Evolutionary conservation across 2,888 invertebrate species (phyloP), one percentile per base, ranked within the genome.

Genomic region (Calameuta idolon): DNA sequence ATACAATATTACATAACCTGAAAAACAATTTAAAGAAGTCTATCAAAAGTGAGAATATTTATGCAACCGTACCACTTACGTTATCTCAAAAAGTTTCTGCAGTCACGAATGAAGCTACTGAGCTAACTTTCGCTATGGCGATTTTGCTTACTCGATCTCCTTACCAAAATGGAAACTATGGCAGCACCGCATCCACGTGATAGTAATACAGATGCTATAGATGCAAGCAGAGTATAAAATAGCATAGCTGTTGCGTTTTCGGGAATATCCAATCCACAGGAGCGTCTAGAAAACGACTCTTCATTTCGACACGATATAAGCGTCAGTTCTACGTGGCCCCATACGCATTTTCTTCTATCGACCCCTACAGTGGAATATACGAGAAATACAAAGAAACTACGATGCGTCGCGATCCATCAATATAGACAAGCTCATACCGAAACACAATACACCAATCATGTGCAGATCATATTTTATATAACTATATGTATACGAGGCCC

Each of bases 381-480:
- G 79, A 73, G 79, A 77, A 69, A 73, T 69, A 69, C 79, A 83
- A 82, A 84, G 81, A 82, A 77, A 80, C 80, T 69, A 76, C 74
- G 75, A 77, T 83, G 40, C 81, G 80, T 79, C 76, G 82, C 81
- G 81, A 85, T 84, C 83, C 83, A 83, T 82, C 76, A 79, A 77
- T 77, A 80, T 75, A 77, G 77, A 79, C 79, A 82, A 81, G 75
- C 76, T 78, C 74, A 79, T 77, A 73, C 37, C 69, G 80, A 80
- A 83, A 80, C 83, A 81, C 83, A 82, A 84, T 83, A 80, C 75
- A 77, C 83, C 84, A 85, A 85, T 85, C 85, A 83, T 83, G 76
- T 79, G 78, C 74, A 79, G 79, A 85, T 83, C 83, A 85, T 85
- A 84, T 85, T 85, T 84, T 83, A 85, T 83, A 80, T 81, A 77